Evolutionary conservation across 30 jellyfish, hydroid and myxozoan species (phyloP).

Genomic region (Turritopsis rubra): DNA sequence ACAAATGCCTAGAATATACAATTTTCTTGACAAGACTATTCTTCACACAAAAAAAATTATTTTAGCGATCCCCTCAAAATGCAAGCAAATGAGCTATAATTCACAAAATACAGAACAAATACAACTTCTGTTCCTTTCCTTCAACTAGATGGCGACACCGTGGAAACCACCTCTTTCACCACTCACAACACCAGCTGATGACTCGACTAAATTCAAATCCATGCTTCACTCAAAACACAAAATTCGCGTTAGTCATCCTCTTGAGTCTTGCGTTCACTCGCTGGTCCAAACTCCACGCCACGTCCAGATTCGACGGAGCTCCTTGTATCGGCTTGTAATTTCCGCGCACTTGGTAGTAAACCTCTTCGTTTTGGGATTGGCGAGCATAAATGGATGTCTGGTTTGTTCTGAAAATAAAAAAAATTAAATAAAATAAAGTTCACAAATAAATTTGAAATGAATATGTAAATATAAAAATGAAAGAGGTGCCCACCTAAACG

Average conservation of each 20-base stretch:
- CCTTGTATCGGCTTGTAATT: constrained; percentile 52
- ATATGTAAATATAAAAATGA: not conserved
- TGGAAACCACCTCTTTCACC: too few relatives aligned
- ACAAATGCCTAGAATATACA: too few relatives aligned
- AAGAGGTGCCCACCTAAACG: constrained; percentile 32
- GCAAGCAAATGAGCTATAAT: too few relatives aligned
- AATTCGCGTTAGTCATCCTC: not conserved
- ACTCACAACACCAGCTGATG: too few relatives aligned
- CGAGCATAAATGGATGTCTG: constrained; percentile 46
- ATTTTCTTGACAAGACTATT: too few relatives aligned
- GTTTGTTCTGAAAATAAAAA: constrained; percentile 27
- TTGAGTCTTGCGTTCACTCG: constrained; percentile 19
- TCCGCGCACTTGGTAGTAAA: constrained; percentile 53
- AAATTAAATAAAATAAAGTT: constrained; percentile 5
- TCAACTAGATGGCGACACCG: too few relatives aligned
- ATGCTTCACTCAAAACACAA: not conserved
- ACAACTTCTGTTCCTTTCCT: too few relatives aligned
- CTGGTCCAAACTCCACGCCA: constrained; percentile 47
- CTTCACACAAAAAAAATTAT: too few relatives aligned
- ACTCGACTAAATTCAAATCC: not conserved
- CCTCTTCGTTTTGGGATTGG: constrained; percentile 38
- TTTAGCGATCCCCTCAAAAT: too few relatives aligned
- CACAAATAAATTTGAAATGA: not conserved
- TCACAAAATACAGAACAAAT: too few relatives aligned
- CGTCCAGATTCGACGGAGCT: constrained; percentile 58